Evolutionary conservation across 1,140 invertebrate species (phyloP).

Genomic region (Macrosteles quadrilineatus): DNA sequence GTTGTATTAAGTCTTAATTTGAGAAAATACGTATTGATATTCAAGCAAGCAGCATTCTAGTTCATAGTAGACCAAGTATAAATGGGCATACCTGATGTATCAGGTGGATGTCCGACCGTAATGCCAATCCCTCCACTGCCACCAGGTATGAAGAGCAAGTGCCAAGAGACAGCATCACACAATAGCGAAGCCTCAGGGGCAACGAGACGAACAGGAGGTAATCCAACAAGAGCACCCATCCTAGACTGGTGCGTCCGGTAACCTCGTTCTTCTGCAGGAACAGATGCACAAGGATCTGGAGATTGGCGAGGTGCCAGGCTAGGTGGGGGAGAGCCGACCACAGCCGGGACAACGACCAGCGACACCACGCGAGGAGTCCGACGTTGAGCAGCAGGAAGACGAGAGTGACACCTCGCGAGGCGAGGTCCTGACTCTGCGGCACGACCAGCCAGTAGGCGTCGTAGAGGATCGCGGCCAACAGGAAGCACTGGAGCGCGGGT

Average conservation of each 20-base stretch:
- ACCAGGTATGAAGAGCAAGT: conserved; percentile 62
- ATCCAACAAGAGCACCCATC: conserved; percentile 78
- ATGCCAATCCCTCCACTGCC: conserved; percentile 53
- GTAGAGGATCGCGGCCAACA: conserved; percentile 67
- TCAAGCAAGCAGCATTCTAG: too few relatives aligned
- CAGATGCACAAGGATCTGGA: conserved; percentile 60
- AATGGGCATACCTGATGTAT: conserved; percentile 60
- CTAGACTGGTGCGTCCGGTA: conserved; percentile 62
- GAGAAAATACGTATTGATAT: too few relatives aligned
- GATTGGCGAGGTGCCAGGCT: conserved; percentile 62
- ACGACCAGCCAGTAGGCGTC: conserved; percentile 64
- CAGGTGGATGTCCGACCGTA: conserved; percentile 52
- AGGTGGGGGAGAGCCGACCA: conserved; percentile 61
- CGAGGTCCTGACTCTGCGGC: conserved; percentile 56
- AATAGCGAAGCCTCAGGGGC: conserved; percentile 69
- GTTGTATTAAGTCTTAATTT: too few relatives aligned
- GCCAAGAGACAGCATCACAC: conserved; percentile 59
- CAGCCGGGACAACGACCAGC: conserved; percentile 51
- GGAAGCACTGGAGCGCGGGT: conserved; percentile 73
- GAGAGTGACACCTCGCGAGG: conserved; percentile 50
- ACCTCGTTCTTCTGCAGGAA: conserved; percentile 57
- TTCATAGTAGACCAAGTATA: too few relatives aligned
- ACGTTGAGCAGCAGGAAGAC: conserved; percentile 58
- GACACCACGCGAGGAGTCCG: conserved; percentile 55
- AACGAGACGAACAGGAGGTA: conserved; percentile 85